Conservation (phyloP, 2,113 vertebrate genomes). For the Siniperca chuatsi region DNA sequence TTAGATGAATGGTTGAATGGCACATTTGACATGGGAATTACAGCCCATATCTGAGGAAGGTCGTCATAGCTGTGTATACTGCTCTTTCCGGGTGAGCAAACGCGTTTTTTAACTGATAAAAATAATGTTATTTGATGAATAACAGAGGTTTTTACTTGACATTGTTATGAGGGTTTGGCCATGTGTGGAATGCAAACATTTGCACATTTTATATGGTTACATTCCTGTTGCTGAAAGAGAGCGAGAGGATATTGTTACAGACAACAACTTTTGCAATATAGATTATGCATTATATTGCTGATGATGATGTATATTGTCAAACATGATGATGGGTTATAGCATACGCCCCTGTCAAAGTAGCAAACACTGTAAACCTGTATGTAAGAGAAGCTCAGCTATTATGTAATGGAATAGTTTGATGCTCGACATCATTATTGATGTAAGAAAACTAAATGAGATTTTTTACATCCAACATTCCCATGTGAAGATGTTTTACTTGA, state of each 20-base stretch:
- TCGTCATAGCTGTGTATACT: conserved; percentile 14
- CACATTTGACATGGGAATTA: conserved; percentile 18
- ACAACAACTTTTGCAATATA: conserved; percentile 56
- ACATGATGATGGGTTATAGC: conserved; percentile 30
- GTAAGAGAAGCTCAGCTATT: conserved; percentile 42
- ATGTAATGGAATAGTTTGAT: conserved; percentile 32
- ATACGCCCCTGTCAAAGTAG: conserved; percentile 48
- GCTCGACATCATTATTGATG: conserved; percentile 51
- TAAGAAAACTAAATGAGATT: neutral
- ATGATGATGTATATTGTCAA: conserved; percentile 50
- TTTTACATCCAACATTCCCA: conserved; percentile 58
- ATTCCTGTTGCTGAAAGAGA: conserved; percentile 67
- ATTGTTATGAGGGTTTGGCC: conserved; percentile 48
- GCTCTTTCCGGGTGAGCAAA: conserved; percentile 36
- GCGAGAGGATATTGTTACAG: conserved; percentile 40
- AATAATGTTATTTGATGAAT: conserved; percentile 35
- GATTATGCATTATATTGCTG: conserved; percentile 67
- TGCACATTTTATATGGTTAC: conserved; percentile 79
- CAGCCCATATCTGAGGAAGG: conserved; percentile 19
- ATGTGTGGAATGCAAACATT: conserved; percentile 72
- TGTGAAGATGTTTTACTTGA: conserved; percentile 65
- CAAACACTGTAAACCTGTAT: conserved; percentile 44
- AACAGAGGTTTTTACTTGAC: conserved; percentile 50
- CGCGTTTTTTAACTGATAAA: conserved; percentile 47
- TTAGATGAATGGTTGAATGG: conserved; percentile 17